These are phyloP conservation scores for Hesperia comma DNA, from an alignment of 2,888 invertebrate genomes.

Conservation along the genomic window DNA sequence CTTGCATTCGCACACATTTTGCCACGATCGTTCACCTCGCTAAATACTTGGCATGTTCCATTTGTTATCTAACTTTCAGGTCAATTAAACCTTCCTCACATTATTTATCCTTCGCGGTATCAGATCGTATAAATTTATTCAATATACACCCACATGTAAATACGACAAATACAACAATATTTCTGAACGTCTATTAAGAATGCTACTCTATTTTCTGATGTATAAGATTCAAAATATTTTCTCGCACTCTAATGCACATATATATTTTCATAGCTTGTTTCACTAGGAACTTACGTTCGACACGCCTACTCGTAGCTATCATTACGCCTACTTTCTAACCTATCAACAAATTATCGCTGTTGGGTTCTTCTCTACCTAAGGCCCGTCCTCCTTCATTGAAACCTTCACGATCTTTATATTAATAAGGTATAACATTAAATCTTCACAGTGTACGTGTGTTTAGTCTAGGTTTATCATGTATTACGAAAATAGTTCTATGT, in stretches of 20 bases:
- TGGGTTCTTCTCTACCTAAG: constrained; percentile 58
- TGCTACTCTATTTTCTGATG: constrained; percentile 75
- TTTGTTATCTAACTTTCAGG: constrained; percentile 52
- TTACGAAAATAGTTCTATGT: constrained; percentile 68
- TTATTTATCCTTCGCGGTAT: constrained; percentile 51
- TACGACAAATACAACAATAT: constrained; percentile 69
- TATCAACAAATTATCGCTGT: constrained; percentile 43
- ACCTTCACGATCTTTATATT: constrained; percentile 62
- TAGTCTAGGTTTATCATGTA: constrained; percentile 73
- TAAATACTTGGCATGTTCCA: constrained; percentile 36
- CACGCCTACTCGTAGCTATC: constrained; percentile 62
- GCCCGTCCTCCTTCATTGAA: constrained; percentile 61
- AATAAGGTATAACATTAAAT: constrained; percentile 62
- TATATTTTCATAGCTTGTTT: constrained; percentile 80
- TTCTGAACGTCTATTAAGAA: constrained; percentile 75
- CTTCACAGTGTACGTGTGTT: constrained; percentile 76
- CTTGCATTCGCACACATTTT: constrained; percentile 46
- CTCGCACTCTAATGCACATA: constrained; percentile 73
- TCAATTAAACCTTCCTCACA: constrained; percentile 63
- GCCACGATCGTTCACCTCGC: constrained; percentile 33
- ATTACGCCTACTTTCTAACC: constrained; percentile 46
- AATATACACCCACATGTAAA: constrained; percentile 76
- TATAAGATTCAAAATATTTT: constrained; percentile 73
- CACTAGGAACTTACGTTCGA: constrained; percentile 65
- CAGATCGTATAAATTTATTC: constrained; percentile 63